phyloP scores from a whole-genome alignment of 2,888 invertebrate species.

The Cancer borealis region DNA sequence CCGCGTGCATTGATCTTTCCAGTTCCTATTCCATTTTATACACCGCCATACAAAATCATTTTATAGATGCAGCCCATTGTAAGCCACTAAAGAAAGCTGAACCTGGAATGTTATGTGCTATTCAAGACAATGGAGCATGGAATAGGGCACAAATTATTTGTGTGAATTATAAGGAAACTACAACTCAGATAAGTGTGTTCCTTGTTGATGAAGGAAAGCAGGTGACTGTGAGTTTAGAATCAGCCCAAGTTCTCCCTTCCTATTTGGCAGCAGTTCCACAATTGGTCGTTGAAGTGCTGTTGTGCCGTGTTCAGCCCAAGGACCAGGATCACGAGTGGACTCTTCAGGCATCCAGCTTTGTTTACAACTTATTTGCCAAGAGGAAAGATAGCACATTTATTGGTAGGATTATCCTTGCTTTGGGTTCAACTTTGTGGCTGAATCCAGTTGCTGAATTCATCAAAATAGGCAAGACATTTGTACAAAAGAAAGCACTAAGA shows the following conservation, averaged over 20 bases:
- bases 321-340: constrained; percentile 84
- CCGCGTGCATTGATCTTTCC: constrained; percentile 54
- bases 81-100: background rate
- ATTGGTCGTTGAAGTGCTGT: constrained; percentile 82
- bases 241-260: constrained; percentile 79
- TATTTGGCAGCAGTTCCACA: constrained; percentile 80
- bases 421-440: constrained; percentile 73
- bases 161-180: constrained; percentile 31
- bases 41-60: constrained; percentile 66
- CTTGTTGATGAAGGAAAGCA: constrained; percentile 75
- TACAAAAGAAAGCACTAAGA: constrained; percentile 62
- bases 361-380: constrained; percentile 55
- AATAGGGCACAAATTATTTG: constrained; percentile 66
- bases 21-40: constrained; percentile 49
- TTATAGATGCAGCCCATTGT: constrained; percentile 37
- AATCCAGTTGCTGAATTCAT: constrained; percentile 72
- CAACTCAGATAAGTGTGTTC: constrained; percentile 55
- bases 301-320: constrained; percentile 82
- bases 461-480: constrained; percentile 54
- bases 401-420: constrained; percentile 66
- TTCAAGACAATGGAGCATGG: constrained; percentile 64
- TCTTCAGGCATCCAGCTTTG: constrained; percentile 66
- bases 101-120: constrained; percentile 65
- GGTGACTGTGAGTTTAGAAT: constrained; percentile 37
- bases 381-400: constrained; percentile 54